A percentile compares a stretch with the other conserved stretches of the same genome.
Evolutionary conservation across 2,888 invertebrate species (phyloP).

Genomic region (Buathra laborator): DNA sequence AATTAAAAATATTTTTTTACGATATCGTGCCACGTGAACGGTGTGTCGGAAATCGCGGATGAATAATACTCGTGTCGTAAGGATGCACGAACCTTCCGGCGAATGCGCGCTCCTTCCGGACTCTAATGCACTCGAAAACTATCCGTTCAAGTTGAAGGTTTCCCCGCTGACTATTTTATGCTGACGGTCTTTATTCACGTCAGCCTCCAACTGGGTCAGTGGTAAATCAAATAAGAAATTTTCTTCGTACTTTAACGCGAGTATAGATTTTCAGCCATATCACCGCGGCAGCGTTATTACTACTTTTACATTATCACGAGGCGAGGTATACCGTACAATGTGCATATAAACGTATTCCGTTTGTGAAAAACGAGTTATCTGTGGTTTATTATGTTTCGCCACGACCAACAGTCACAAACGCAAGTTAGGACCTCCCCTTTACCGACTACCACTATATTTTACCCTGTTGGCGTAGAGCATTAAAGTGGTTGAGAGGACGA

Average conservation of each 20-base stretch:
- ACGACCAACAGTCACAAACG: slow-evolving; percentile 44
- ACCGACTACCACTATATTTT: slow-evolving; percentile 34
- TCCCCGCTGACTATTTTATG: slow-evolving; percentile 52
- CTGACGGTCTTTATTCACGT: slow-evolving; percentile 45
- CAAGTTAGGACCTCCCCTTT: slow-evolving; percentile 22
- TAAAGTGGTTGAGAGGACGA: background rate
- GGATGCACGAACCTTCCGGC: slow-evolving; percentile 27
- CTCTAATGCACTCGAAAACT: slow-evolving; percentile 57
- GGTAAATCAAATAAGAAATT: slow-evolving; percentile 57
- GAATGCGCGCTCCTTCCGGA: slow-evolving; percentile 33
- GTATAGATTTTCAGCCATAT: slow-evolving; percentile 1
- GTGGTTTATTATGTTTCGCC: slow-evolving; percentile 27
- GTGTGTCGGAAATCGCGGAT: slow-evolving; percentile 43
- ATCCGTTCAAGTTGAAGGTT: slow-evolving; percentile 57
- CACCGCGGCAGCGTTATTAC: slow-evolving; percentile 19
- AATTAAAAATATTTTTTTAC: slow-evolving; percentile 52
- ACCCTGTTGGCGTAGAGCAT: slow-evolving; percentile 16
- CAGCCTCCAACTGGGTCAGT: slow-evolving; percentile 53
- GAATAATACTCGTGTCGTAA: slow-evolving; percentile 36
- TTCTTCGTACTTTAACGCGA: slow-evolving; percentile 16
- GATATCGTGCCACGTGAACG: slow-evolving; percentile 22
- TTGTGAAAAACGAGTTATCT: slow-evolving; percentile 41
- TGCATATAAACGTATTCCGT: slow-evolving; percentile 1
- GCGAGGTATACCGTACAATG: background rate
- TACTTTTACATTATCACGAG: slow-evolving; percentile 24